Evolutionary conservation across 2,113 vertebrate genomes (phyloP).

Genomic region (Trichechus manatus): DNA sequence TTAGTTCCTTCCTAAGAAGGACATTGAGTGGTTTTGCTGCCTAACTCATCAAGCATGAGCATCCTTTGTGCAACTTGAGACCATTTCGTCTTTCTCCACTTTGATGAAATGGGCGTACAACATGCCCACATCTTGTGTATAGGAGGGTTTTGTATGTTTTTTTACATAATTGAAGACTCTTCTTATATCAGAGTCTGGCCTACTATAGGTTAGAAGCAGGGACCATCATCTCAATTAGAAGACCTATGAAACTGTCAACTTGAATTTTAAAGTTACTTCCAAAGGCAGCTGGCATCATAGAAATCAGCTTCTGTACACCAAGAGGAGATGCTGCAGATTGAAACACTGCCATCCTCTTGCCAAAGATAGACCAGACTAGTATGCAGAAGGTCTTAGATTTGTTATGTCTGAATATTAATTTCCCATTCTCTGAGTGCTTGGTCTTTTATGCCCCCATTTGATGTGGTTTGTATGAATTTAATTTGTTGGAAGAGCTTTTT

Average conservation of each 20-base stretch:
- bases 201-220: background rate
- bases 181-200: background rate
- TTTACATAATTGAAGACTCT: conserved; percentile 9
- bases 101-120: background rate
- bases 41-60: background rate
- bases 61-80: background rate
- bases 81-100: conserved; percentile 16
- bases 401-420: conserved; percentile 52
- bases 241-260: conserved; percentile 28
- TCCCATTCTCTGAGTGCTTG: conserved; percentile 41
- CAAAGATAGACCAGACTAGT: background rate
- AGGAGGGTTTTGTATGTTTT: background rate
- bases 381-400: conserved; percentile 23
- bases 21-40: background rate
- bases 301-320: background rate
- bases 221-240: background rate
- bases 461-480: conserved; percentile 61
- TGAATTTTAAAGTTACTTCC: conserved; percentile 52
- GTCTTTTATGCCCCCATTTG: conserved; percentile 40
- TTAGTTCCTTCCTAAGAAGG: conserved; percentile 59
- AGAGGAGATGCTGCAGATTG: background rate
- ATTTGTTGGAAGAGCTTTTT: conserved; percentile 66
- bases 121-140: background rate
- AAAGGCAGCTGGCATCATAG: background rate
- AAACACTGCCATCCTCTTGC: conserved; percentile 14